Conservation (phyloP, 2,797 vertebrate genomes). For the Gambelia wislizenii region DNA sequence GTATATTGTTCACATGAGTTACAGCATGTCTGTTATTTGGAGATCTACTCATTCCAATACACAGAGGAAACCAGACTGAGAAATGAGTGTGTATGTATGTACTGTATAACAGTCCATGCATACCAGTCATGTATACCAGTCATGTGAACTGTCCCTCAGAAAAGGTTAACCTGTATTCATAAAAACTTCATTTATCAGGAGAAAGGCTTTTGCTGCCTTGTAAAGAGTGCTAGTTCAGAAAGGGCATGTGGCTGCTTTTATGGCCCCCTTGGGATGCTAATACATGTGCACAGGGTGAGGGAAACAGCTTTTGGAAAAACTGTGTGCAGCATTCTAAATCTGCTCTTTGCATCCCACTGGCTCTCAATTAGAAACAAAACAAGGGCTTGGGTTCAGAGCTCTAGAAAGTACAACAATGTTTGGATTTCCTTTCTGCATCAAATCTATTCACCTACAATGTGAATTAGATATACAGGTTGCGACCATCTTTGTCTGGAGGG, state of each 20-base stretch:
- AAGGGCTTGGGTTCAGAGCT: slow-evolving; percentile 17
- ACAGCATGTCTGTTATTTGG: background rate
- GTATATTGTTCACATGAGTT: background rate
- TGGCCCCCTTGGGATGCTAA: slow-evolving; percentile 13
- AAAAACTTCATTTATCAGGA: slow-evolving; percentile 20
- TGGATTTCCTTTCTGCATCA: slow-evolving; percentile 20
- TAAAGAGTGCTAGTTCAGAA: slow-evolving; percentile 57
- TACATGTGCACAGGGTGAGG: slow-evolving; percentile 3
- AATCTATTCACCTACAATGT: background rate
- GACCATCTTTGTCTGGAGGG: background rate
- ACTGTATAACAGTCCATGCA: too few species aligned
- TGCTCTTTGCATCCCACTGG: slow-evolving; percentile 48
- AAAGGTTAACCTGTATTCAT: slow-evolving; percentile 36
- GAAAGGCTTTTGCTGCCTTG: background rate
- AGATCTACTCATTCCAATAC: background rate
- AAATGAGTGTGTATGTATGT: background rate
- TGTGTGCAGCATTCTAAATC: slow-evolving; percentile 54
- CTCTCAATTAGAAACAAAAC: slow-evolving; percentile 62
- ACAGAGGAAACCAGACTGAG: background rate
- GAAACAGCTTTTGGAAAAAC: slow-evolving; percentile 43
- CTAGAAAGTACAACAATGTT: background rate
- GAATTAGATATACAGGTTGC: background rate
- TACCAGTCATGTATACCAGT: background rate
- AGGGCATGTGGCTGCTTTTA: slow-evolving; percentile 51
- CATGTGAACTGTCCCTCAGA: slow-evolving; percentile 3